Evolutionary conservation across 2,888 invertebrate species (phyloP).

Genomic region (Leptothorax acervorum): DNA sequence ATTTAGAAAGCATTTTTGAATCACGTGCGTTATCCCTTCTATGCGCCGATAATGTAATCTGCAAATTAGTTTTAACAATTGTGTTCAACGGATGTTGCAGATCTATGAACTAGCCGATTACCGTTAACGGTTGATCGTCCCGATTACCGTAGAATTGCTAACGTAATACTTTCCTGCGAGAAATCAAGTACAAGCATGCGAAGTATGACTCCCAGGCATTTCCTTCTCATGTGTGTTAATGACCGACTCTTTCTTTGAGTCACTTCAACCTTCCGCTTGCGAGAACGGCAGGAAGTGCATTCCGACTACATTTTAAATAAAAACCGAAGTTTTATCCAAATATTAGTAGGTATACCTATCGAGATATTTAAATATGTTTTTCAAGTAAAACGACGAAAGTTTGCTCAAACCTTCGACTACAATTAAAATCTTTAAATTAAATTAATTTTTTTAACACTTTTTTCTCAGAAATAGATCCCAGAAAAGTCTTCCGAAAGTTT

Average conservation of each 20-base stretch:
- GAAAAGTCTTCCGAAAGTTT: neutral
- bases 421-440: neutral
- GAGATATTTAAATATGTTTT: neutral
- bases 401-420: neutral
- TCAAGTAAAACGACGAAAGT: neutral
- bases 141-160: slow-evolving; percentile 38
- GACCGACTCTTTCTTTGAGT: slow-evolving; percentile 41
- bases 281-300: slow-evolving; percentile 13
- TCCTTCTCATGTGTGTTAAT: slow-evolving; percentile 45
- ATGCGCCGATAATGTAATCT: neutral
- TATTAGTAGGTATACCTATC: neutral
- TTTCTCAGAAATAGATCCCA: neutral
- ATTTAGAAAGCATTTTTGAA: neutral
- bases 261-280: slow-evolving; percentile 34
- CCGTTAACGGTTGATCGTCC: slow-evolving; percentile 44
- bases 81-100: slow-evolving; percentile 9
- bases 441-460: neutral
- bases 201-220: slow-evolving; percentile 46
- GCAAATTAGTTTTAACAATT: slow-evolving; percentile 13
- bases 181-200: slow-evolving; percentile 54
- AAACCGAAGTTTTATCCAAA: slow-evolving; percentile 13
- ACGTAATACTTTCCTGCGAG: slow-evolving; percentile 47
- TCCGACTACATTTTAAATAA: neutral
- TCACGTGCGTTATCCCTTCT: neutral
- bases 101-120: slow-evolving; percentile 37